Base-by-base conservation (phyloP, 2,888 invertebrate genomes). In the Mythimna lalbum region DNA sequence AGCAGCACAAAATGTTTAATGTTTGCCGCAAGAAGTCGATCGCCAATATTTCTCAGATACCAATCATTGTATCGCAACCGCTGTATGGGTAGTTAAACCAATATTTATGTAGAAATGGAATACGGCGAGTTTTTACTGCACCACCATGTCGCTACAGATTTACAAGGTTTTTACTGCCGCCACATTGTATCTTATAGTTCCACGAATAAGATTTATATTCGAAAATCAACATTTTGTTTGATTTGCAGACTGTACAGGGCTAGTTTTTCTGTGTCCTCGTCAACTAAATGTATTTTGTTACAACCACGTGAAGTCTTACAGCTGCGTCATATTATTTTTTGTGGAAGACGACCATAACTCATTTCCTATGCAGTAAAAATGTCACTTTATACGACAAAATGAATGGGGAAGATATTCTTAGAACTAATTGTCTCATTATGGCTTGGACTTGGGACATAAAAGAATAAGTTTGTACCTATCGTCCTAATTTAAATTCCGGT, bases 101-200 rank as follows among this genome's bases (percentile, higher is more conserved):
- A 91, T 90, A 91, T 92, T 92, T 93, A 92, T 92, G 92, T 91
- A 91, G 89, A 93, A 92, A 93, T 91, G 90, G 86, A 88, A 92
- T 89, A 87, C 87, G 83, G 87, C 88, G 81, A 90, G 87, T 94
- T 94, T 93, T 94, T 83, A 85, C 80, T 62, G 59, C 89, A 84
- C 80, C 76, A 67, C 81, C 80, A 81, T 84, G 86, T 87, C 87
- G 84, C 84, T 86, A 89, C 81, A 86, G 85, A 87, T 86, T 88
- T 81, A 81, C 82, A 81, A 88, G 70, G 61, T 74, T 78, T 65
- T 76, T 63, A 62, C 63, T 78, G 33, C 85, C 27, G 60, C 27
- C 47, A 63, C 68, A 73, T 63, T 78, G 33, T 63, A 80, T 72
- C 81, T 76, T 89, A 86, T 47, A 27, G 0, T 61, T 19, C 59